Conservation (phyloP, 2,888 invertebrate genomes). For the Sericinus montela region DNA sequence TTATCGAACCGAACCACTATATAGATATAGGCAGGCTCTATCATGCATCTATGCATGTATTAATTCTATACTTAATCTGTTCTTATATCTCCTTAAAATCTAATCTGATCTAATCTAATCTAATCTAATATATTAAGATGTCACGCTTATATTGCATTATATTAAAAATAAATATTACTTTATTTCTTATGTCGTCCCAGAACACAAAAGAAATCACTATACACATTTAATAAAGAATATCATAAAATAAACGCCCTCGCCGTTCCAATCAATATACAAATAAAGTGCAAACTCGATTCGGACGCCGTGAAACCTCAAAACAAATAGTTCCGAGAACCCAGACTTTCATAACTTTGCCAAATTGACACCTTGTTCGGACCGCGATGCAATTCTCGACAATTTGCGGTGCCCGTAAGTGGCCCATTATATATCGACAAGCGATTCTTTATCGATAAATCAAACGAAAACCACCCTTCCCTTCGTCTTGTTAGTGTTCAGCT, state of each 20-base stretch:
- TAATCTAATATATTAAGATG: too few species aligned
- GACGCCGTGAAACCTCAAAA: constrained; percentile 60
- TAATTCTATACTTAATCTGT: too few species aligned
- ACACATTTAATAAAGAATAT: constrained; percentile 55
- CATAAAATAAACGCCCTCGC: constrained; percentile 55
- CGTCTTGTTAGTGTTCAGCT: neutral
- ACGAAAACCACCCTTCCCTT: constrained; percentile 22
- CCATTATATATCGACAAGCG: constrained; percentile 62
- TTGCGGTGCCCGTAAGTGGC: constrained; percentile 73
- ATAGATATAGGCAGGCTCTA: too few species aligned
- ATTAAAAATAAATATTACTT: too few species aligned
- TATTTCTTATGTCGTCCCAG: too few species aligned
- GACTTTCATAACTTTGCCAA: constrained; percentile 76
- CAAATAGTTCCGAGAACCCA: constrained; percentile 74
- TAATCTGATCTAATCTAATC: too few species aligned
- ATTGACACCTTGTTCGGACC: constrained; percentile 75
- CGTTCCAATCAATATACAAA: constrained; percentile 54
- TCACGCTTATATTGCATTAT: too few species aligned
- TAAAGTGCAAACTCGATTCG: constrained; percentile 53
- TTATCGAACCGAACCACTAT: too few species aligned
- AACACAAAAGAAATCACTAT: constrained; percentile 3
- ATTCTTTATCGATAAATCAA: constrained; percentile 12
- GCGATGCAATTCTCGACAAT: constrained; percentile 73
- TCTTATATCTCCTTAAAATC: too few species aligned
- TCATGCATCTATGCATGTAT: too few species aligned